Conservation (phyloP, 2,888 invertebrate species). For the Pelosia muscerda region DNA sequence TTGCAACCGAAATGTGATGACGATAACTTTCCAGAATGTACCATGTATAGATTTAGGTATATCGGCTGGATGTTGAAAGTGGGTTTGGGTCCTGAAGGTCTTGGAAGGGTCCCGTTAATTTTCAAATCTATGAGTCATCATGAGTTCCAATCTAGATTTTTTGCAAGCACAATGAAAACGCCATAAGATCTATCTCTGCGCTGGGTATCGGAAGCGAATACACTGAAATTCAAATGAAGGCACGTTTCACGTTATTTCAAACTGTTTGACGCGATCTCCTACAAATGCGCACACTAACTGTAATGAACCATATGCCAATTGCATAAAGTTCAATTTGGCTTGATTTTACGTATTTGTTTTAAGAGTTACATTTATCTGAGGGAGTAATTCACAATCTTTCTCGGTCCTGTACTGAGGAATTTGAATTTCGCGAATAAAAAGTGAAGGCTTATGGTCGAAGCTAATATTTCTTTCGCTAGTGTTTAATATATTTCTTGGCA, state of each 20-base stretch:
- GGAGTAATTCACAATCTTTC: conserved; percentile 59
- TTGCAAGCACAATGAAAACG: conserved; percentile 26
- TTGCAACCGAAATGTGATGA: too few relatives aligned
- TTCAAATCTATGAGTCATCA: background rate
- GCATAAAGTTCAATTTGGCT: conserved; percentile 30
- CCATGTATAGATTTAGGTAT: too few relatives aligned
- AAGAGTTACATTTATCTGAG: conserved; percentile 55
- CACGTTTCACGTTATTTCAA: conserved; percentile 56
- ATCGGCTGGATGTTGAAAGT: too few relatives aligned
- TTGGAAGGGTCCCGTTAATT: too few relatives aligned
- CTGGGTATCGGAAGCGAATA: conserved; percentile 50
- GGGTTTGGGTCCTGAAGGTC: too few relatives aligned
- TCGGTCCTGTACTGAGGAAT: conserved; percentile 44
- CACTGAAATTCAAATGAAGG: conserved; percentile 56
- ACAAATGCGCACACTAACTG: conserved; percentile 18
- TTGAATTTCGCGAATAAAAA: conserved; percentile 53
- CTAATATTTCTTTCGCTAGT: conserved; percentile 32
- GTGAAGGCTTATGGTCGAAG: conserved; percentile 28
- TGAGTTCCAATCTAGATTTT: conserved; percentile 15
- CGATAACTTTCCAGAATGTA: too few relatives aligned
- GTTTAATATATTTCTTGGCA: conserved; percentile 27
- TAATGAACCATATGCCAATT: conserved; percentile 22
- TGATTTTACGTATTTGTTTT: conserved; percentile 38
- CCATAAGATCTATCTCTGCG: conserved; percentile 34
- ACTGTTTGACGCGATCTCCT: conserved; percentile 43